Conservation (phyloP, 2,888 invertebrate genomes). For the Pseudeuparius sepicola region DNA sequence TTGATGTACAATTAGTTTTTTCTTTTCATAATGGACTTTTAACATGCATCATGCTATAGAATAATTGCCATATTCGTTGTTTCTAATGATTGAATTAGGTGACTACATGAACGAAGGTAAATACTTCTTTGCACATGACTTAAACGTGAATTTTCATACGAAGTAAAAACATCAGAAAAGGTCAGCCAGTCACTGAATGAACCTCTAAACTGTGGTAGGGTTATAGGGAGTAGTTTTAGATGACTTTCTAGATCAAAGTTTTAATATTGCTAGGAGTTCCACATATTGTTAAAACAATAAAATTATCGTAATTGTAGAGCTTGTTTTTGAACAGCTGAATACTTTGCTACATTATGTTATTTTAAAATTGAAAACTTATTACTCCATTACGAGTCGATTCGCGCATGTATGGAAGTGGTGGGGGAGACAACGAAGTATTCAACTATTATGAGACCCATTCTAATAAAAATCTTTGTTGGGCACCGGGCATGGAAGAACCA, state of each 20-base stretch:
- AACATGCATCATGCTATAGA: slow-evolving; percentile 14
- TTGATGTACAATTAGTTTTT: slow-evolving; percentile 9
- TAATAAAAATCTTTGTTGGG: too few species aligned
- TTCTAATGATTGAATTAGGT: slow-evolving; percentile 16
- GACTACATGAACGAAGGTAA: slow-evolving; percentile 13
- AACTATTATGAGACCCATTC: too few species aligned
- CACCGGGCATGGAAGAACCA: too few species aligned
- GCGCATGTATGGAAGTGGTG: too few species aligned
- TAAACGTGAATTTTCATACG: slow-evolving; percentile 12
- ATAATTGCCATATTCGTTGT: slow-evolving; percentile 15
- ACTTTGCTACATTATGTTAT: too few species aligned
- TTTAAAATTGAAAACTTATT: too few species aligned
- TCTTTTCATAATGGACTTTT: slow-evolving; percentile 14
- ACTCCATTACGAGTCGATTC: too few species aligned
- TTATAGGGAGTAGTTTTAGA: slow-evolving; percentile 13
- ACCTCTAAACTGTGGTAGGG: slow-evolving; percentile 13
- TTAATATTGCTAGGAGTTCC: too few species aligned
- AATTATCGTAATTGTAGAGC: too few species aligned
- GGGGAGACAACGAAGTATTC: too few species aligned
- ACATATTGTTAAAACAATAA: too few species aligned
- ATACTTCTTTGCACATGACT: slow-evolving; percentile 16
- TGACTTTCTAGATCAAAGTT: neutral
- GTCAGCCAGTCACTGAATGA: slow-evolving; percentile 12
- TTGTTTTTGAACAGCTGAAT: too few species aligned
- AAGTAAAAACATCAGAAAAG: slow-evolving; percentile 12